Evolutionary conservation across 2,113 vertebrate genomes (phyloP), one percentile per base, ranked within the genome.

Genomic region (Nerophis ophidion): DNA sequence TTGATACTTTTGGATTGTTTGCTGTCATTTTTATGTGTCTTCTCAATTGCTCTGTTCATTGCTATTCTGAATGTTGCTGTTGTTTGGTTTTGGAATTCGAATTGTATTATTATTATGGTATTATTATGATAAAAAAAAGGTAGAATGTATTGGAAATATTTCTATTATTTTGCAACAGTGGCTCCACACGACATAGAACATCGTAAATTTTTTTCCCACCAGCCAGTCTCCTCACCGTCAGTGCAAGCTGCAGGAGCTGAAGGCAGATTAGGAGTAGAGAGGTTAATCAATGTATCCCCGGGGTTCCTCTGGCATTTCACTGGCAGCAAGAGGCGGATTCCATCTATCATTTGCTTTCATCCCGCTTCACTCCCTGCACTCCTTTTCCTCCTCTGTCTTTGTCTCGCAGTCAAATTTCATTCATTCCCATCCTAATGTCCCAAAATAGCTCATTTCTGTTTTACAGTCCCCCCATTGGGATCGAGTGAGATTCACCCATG

Each of bases 251-350:
- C 58, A 77, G 77, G 66, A 63, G 71, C 67, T 67, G 74, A 74
- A 73, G 59, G 64, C 63, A 67, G 78, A 77, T 79, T 74, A 80
- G 68, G 65, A 73, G 74, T 46, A 60, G 57, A 78, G 78, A 86
- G 79, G 81, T 81, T 86, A 89, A 87, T 89, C 85, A 87, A 91
- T 87, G 82, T 77, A 78, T 83, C 81, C 75, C 79, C 60, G 50
- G 81, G 77, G 81, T 61, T 83, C 76, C 80, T 72, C 58, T 89
- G 85, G 81, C 85, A 87, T 88, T 88, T 86, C 61, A 63, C 71
- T 48, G 71, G 69, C 84, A 81, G 80, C 81, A 59, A 81, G 79
- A 77, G 62, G 62, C 48, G n/a, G 60, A 61, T 72, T 74, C 60
- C 64, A 66, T 70, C 61, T 64, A 66, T 78, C 66, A 72, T 82